Evolutionary conservation across 2,888 invertebrate genomes (phyloP).

Genomic region (Morpho achilles): DNA sequence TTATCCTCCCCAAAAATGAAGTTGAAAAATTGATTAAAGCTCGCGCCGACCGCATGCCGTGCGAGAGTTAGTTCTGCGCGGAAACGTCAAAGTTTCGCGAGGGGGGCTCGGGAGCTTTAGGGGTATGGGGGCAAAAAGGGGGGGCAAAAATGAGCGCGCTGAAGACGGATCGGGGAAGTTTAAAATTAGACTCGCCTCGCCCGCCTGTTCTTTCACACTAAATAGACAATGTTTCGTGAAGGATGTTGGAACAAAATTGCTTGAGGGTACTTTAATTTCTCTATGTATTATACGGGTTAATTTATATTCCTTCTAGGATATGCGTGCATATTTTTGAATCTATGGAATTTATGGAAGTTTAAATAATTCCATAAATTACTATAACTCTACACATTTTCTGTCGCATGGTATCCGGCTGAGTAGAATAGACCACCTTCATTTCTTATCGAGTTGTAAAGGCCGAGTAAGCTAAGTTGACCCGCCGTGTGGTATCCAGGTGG

Average conservation of each 20-base stretch:
- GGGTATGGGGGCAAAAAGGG: slow-evolving; percentile 32
- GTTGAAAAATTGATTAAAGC: slow-evolving; percentile 71
- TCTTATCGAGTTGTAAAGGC: too few relatives aligned
- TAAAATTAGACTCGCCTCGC: slow-evolving; percentile 46
- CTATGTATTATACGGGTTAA: slow-evolving; percentile 1
- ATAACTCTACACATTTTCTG: too few relatives aligned
- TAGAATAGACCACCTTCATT: too few relatives aligned
- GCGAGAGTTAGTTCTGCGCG: slow-evolving; percentile 44
- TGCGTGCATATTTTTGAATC: too few relatives aligned
- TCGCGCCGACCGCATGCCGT: slow-evolving; percentile 47
- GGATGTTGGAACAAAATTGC: slow-evolving; percentile 9
- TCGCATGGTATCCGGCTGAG: too few relatives aligned
- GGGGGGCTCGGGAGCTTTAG: slow-evolving; percentile 28
- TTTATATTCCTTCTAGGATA: too few relatives aligned
- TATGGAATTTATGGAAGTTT: too few relatives aligned
- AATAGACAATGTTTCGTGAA: slow-evolving; percentile 19
- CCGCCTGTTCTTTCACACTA: slow-evolving; percentile 31
- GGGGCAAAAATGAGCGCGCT: slow-evolving; percentile 48
- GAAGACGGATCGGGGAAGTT: slow-evolving; percentile 56
- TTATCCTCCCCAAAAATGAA: slow-evolving; percentile 49
- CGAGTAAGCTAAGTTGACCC: too few relatives aligned
- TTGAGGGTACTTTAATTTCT: slow-evolving; percentile 6
- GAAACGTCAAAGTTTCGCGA: slow-evolving; percentile 40
- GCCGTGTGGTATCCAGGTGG: too few relatives aligned
- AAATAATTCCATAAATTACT: too few relatives aligned